These are phyloP conservation scores for Lepidocyrtinus sp. DNA, from an alignment of 2,888 invertebrate species.

Conservation along the genomic window DNA sequence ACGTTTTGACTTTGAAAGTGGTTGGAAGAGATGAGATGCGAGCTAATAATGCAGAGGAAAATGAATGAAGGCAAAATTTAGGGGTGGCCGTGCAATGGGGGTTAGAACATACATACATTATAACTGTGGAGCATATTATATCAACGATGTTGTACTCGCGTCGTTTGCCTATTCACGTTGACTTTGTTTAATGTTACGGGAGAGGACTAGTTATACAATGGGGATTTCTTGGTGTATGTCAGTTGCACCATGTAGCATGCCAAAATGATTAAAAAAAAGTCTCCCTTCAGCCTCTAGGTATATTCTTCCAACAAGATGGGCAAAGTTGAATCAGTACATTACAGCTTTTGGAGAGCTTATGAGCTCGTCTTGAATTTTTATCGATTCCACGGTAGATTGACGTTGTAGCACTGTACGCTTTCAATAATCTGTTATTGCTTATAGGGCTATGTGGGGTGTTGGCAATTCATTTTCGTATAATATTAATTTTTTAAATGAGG, in stretches of 20 bases:
- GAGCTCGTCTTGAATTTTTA: background rate
- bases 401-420: too few species aligned
- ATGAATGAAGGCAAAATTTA: conserved; percentile 16
- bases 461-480: background rate
- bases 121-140: background rate
- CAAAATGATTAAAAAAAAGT: background rate
- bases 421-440: too few species aligned
- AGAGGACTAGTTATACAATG: conserved; percentile 20
- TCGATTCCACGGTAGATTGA: background rate
- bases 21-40: background rate
- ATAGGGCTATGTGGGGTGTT: background rate
- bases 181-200: conserved; percentile 34
- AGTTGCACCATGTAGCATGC: background rate
- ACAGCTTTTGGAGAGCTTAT: background rate
- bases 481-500: background rate
- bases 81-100: conserved; percentile 8
- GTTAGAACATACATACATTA: background rate
- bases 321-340: background rate
- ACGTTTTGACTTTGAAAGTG: conserved; percentile 39
- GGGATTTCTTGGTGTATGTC: background rate
- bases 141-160: too few species aligned
- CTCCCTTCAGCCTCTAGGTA: background rate
- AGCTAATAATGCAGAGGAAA: too few species aligned
- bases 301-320: background rate
- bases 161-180: background rate